Percentiles rank a stretch among this genome's conserved stretches.
Conservation (phyloP, 2,888 invertebrate species). For the Aphodius granarius region DNA sequence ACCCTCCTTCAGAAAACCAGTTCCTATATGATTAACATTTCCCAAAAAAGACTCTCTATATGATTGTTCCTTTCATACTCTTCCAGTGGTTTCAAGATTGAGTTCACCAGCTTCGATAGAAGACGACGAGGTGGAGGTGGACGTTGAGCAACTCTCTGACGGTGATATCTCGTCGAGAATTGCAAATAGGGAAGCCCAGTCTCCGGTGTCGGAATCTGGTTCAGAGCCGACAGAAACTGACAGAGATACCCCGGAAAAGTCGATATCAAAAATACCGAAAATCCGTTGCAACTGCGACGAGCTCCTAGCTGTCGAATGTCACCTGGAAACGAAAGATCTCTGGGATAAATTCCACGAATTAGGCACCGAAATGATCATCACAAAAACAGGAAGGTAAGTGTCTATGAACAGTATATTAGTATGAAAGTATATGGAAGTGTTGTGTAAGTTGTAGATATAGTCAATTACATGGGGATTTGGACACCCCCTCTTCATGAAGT, state of each 20-base stretch:
- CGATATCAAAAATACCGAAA: constrained; percentile 49
- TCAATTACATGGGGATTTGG: neutral
- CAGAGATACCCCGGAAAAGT: constrained; percentile 49
- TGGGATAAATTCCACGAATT: constrained; percentile 81
- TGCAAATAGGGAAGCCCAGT: constrained; percentile 38
- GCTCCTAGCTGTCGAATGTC: constrained; percentile 66
- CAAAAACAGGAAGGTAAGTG: constrained; percentile 77
- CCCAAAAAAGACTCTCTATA: too few species aligned
- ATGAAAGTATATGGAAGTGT: too few species aligned
- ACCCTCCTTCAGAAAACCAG: too few species aligned
- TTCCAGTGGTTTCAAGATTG: constrained; percentile 40
- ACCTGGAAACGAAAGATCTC: constrained; percentile 77
- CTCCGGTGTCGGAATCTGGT: constrained; percentile 51
- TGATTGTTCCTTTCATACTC: too few species aligned
- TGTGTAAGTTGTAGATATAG: constrained; percentile 1
- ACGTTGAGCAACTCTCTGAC: constrained; percentile 64
- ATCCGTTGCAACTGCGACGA: constrained; percentile 67
- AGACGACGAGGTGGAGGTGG: constrained; percentile 60
- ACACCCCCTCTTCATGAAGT: constrained; percentile 1
- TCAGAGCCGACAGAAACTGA: constrained; percentile 50
- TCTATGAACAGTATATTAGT: too few species aligned
- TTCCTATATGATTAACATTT: too few species aligned
- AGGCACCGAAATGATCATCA: constrained; percentile 85
- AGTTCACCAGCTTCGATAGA: constrained; percentile 55
- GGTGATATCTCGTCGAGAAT: constrained; percentile 53